A percentile compares a stretch with the other conserved stretches of the same genome.
phyloP scores from a whole-genome alignment of 30 jellyfish, hydroid and myxozoan genomes.

The Pseudorhiza aurosa region DNA sequence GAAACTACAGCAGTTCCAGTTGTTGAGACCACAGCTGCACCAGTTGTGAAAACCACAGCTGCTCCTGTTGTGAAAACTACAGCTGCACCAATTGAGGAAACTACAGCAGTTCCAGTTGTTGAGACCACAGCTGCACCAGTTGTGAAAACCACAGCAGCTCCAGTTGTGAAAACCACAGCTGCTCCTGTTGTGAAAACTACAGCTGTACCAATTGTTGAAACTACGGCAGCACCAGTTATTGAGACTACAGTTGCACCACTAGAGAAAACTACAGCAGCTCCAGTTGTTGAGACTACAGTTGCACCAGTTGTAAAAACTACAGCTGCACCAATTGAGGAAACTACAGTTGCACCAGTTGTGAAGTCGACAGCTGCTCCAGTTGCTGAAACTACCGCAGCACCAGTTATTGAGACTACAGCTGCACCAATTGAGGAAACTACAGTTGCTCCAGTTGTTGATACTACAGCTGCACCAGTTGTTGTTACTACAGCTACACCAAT shows the following conservation, averaged over 20 bases:
- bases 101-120: constrained; percentile 43
- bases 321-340: constrained; percentile 11
- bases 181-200: constrained; percentile 9
- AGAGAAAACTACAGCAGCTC: not conserved
- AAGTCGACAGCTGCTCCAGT: constrained; percentile 13
- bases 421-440: constrained; percentile 11
- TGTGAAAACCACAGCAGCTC: constrained; percentile 41
- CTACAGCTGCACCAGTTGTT: not conserved
- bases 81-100: constrained; percentile 29
- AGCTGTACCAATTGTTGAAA: constrained; percentile 26
- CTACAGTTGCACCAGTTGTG: constrained; percentile 13
- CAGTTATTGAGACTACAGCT: constrained; percentile 20
- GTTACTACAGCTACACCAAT: constrained; percentile 30
- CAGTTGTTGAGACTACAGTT: constrained; percentile 19
- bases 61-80: constrained; percentile 30
- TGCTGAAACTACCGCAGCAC: constrained; percentile 42
- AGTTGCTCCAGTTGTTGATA: not conserved
- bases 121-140: constrained; percentile 32
- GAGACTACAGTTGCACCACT: not conserved
- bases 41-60: constrained; percentile 17
- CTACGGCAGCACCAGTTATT: constrained; percentile 20
- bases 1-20: constrained; percentile 49
- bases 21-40: constrained; percentile 40
- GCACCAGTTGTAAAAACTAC: constrained; percentile 11
- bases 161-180: constrained; percentile 16